Percentiles rank a stretch among this genome's conserved stretches.
phyloP scores from a whole-genome alignment of 2,888 invertebrate species.

The Macrophya annulata region DNA sequence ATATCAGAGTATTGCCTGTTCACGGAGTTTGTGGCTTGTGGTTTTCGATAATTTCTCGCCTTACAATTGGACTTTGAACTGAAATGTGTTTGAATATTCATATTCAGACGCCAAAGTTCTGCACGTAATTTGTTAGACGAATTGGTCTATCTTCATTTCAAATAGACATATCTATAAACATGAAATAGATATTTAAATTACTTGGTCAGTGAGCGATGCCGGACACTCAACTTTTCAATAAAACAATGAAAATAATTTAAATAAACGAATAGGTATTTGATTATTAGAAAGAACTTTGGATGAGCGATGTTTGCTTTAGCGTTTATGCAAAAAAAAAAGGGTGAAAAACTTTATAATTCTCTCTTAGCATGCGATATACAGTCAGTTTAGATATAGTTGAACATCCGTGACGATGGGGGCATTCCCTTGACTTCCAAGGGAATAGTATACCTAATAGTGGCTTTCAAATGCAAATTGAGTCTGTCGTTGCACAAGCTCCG shows the following conservation, averaged over 20 bases:
- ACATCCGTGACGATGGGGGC: slow-evolving; percentile 38
- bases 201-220: no score
- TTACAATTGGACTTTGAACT: background rate
- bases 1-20: background rate
- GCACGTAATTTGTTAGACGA: background rate
- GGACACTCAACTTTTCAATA: no score
- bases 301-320: background rate
- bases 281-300: background rate
- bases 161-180: background rate
- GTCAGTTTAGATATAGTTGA: slow-evolving; percentile 35
- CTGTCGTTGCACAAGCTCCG: slow-evolving; percentile 44
- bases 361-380: background rate
- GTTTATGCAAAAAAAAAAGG: no score
- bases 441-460: background rate
- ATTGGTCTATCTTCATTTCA: background rate
- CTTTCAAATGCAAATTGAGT: slow-evolving; percentile 47
- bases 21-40: slow-evolving; percentile 3
- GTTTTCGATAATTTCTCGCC: slow-evolving; percentile 9
- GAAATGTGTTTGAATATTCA: background rate
- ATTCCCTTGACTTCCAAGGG: slow-evolving; percentile 27
- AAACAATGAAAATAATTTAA: background rate
- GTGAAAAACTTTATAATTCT: slow-evolving; percentile 30
- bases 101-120: background rate
- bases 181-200: background rate
- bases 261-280: background rate